A percentile compares a stretch with the other conserved stretches of the same genome.
Conservation (phyloP, 2,888 invertebrate species). For the Electrophaes corylata region DNA sequence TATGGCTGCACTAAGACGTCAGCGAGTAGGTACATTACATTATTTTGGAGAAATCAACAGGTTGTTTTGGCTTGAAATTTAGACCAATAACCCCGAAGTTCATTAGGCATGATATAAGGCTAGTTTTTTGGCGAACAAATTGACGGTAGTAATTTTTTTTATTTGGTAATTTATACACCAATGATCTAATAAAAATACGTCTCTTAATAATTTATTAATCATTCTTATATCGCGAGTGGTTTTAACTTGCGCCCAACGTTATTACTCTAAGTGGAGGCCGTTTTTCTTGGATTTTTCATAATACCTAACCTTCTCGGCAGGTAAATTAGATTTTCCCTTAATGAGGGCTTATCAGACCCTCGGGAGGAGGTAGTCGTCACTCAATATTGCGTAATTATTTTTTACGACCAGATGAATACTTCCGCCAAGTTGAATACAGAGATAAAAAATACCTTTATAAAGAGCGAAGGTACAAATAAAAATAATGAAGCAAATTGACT, state of each 20-base stretch:
- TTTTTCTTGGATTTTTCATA: slow-evolving; percentile 70
- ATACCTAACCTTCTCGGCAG: slow-evolving; percentile 49
- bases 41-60: no score
- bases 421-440: not conserved
- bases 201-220: not conserved
- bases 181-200: no score
- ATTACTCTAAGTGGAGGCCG: slow-evolving; percentile 53
- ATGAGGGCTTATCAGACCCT: slow-evolving; percentile 67
- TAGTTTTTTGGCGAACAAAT: no score
- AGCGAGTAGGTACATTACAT: no score
- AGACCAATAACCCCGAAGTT: no score
- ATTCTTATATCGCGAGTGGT: slow-evolving; percentile 31
- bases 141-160: no score
- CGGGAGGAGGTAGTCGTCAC: slow-evolving; percentile 45
- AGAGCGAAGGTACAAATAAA: not conserved
- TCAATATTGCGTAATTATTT: slow-evolving; percentile 65
- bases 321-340: slow-evolving; percentile 73
- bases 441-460: not conserved
- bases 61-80: no score
- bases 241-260: slow-evolving; percentile 39
- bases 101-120: no score
- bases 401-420: slow-evolving; percentile 42
- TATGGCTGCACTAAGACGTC: no score
- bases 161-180: no score
- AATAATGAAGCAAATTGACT: not conserved